phyloP scores from a whole-genome alignment of 1,140 invertebrate genomes.

The Laodelphax striatellus region DNA sequence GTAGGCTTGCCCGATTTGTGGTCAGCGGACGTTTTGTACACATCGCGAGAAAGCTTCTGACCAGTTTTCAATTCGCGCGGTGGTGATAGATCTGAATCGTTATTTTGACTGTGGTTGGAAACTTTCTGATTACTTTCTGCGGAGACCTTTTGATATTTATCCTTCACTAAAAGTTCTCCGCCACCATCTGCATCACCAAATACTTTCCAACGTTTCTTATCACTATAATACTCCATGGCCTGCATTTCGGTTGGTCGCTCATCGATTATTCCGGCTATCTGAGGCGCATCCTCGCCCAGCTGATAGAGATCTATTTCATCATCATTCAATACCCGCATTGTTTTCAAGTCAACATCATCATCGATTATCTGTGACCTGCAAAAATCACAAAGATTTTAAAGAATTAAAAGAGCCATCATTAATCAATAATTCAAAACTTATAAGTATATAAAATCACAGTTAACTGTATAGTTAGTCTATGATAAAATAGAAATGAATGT shows the following conservation, averaged over 20 bases:
- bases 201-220: constrained; percentile 58
- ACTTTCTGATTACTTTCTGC: no score
- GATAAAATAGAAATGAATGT: no score
- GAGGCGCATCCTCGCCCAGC: constrained; percentile 72
- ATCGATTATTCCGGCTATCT: constrained; percentile 82
- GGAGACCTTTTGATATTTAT: neutral
- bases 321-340: constrained; percentile 45
- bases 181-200: constrained; percentile 35
- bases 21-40: neutral
- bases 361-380: constrained; percentile 79
- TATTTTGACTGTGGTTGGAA: no score
- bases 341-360: constrained; percentile 64
- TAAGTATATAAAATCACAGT: no score
- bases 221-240: constrained; percentile 47
- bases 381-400: constrained; percentile 23
- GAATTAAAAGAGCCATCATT: no score
- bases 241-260: constrained; percentile 61
- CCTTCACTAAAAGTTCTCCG: constrained; percentile 21
- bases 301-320: constrained; percentile 56
- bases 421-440: no score
- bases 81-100: constrained; percentile 23
- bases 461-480: no score
- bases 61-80: constrained; percentile 14
- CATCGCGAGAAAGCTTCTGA: neutral
- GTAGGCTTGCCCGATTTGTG: neutral